A percentile compares a stretch with the other conserved stretches of the same genome.
These are phyloP conservation scores for Pseudomyrmex cubaensis DNA, from an alignment of 1,140 invertebrate genomes.

Conservation along the genomic window DNA sequence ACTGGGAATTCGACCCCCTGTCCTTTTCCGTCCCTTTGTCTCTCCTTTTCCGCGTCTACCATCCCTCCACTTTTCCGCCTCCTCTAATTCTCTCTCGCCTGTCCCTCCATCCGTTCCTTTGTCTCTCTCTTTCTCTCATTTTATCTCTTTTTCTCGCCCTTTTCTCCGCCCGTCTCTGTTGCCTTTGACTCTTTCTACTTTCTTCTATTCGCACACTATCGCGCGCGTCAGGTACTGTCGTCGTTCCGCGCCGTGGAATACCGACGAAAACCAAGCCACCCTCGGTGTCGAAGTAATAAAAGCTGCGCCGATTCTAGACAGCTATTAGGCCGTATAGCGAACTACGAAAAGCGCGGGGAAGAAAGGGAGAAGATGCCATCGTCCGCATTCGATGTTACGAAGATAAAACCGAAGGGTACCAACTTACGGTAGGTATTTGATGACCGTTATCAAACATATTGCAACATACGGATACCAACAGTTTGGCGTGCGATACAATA, in stretches of 20 bases:
- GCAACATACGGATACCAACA: constrained; percentile 38
- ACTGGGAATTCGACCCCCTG: constrained; percentile 83
- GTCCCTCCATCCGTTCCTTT: constrained; percentile 60
- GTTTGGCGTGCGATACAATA: constrained; percentile 30
- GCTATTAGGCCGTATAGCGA: constrained; percentile 54
- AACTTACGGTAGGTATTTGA: constrained; percentile 14
- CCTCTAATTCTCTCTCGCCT: constrained; percentile 62
- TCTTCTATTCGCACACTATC: constrained; percentile 36
- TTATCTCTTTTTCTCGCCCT: constrained; percentile 26
- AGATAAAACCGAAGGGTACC: constrained; percentile 49
- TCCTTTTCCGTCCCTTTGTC: constrained; percentile 71
- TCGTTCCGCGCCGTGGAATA: constrained; percentile 35
- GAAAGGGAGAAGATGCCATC: constrained; percentile 7
- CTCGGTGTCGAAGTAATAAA: constrained; percentile 81
- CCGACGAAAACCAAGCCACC: constrained; percentile 63
- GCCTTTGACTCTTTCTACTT: constrained; percentile 45
- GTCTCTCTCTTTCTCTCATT: constrained; percentile 64
- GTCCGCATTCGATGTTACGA: constrained; percentile 30
- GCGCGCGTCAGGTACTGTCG: constrained; percentile 5
- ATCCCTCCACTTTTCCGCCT: constrained; percentile 47
- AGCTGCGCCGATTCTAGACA: constrained; percentile 68
- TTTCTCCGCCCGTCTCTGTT: neutral
- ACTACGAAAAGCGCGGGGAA: neutral
- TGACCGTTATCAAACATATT: constrained; percentile 52
- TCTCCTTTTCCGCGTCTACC: constrained; percentile 62